These are phyloP conservation scores for Tenthredo distinguenda DNA, from an alignment of 2,888 invertebrate genomes.

Conservation along the genomic window DNA sequence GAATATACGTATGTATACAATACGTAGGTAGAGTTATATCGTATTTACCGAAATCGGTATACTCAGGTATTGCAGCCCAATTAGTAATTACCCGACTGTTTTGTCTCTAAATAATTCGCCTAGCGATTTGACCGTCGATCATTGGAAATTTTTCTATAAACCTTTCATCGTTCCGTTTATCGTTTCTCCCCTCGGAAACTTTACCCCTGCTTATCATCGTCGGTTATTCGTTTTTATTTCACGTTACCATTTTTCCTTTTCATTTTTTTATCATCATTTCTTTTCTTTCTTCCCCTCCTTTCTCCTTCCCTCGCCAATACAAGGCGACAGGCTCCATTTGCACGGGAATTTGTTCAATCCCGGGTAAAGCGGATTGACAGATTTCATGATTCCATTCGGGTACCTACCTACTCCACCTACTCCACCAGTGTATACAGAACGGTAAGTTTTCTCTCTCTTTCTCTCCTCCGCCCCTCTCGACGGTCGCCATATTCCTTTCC, in stretches of 20 bases:
- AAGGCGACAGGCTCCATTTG: constrained; percentile 48
- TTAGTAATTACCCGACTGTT: neutral
- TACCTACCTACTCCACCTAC: constrained; percentile 35
- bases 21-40: neutral
- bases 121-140: neutral
- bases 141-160: neutral
- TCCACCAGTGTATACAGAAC: constrained; percentile 37
- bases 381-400: constrained; percentile 50
- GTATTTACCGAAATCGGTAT: neutral
- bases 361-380: constrained; percentile 48
- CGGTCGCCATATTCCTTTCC: constrained; percentile 42
- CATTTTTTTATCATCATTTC: neutral
- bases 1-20: neutral
- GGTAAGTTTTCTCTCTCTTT: constrained; percentile 3
- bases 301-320: neutral
- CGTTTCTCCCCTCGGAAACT: neutral
- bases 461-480: neutral
- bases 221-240: neutral
- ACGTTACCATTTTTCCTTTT: neutral
- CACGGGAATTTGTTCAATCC: constrained; percentile 40
- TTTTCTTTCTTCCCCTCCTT: too few relatives aligned
- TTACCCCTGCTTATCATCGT: neutral
- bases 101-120: too few relatives aligned
- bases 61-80: neutral
- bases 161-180: neutral